Percentiles rank a stretch among this genome's conserved stretches.
Conservation (phyloP, 2,797 vertebrate species). For the Prunella strophiata region DNA sequence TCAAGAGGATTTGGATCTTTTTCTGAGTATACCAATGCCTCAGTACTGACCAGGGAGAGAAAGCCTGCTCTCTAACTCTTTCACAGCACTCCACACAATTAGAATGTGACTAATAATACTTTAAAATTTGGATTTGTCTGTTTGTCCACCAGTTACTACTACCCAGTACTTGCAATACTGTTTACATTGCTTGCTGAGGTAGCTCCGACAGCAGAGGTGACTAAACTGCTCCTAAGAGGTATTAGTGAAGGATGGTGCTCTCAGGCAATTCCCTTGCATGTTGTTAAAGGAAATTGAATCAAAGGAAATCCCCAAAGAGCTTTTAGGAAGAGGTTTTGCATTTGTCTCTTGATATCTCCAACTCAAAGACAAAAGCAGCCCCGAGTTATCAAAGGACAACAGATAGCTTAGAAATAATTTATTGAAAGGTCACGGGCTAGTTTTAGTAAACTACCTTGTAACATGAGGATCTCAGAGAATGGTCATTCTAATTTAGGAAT, state of each 20-base stretch:
- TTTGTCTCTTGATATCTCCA: neutral
- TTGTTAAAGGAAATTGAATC: constrained; percentile 20
- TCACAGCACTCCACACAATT: neutral
- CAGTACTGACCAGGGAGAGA: neutral
- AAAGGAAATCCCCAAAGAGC: constrained; percentile 1
- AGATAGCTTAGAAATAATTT: neutral
- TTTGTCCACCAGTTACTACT: neutral
- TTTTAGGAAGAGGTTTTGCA: neutral
- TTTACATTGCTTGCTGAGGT: neutral
- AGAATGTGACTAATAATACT: neutral
- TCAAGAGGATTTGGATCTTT: neutral
- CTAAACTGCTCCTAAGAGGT: neutral
- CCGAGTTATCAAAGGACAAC: neutral
- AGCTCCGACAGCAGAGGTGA: neutral
- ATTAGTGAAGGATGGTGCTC: neutral
- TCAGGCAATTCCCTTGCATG: neutral
- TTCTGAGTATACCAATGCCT: neutral
- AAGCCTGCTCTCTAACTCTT: neutral
- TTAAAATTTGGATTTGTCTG: neutral
- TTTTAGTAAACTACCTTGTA: neutral
- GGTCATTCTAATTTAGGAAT: neutral
- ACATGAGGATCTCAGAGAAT: neutral
- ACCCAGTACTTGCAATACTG: neutral
- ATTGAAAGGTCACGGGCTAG: neutral
- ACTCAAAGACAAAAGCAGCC: neutral